Base-by-base conservation (phyloP, 2,797 vertebrate species). In the Argya squamiceps region DNA sequence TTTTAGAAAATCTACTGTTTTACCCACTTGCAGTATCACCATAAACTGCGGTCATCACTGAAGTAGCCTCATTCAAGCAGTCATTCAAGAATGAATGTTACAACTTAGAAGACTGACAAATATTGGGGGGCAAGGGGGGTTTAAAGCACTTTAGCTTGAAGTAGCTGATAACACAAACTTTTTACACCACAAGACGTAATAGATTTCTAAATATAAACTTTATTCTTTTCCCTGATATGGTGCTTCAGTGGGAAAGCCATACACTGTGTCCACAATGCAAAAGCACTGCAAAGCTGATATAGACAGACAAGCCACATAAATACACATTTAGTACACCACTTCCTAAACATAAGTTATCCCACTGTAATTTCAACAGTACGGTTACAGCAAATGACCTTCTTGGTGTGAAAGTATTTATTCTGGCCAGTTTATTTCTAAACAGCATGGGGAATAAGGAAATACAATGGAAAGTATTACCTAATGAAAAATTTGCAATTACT, bases 1-100 rank as follows among this genome's bases (percentile, higher is more conserved):
- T 92, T 88, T 76, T 52, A 81, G 23, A 65, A 68, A 71, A 82
- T 82, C 20, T 84, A 67, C 39, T n/a, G 5, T 17, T 91, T 81
- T 81, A n/a, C 27, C 32, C 76, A 46, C 65, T 92, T 69, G 58
- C 47, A 88, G 24, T 49, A 69, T 23, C 76, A 77, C n/a, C 46
- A 53, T 23, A 84, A 91, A 83, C 43, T 34, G 27, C 32, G 47
- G 47, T 27, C 24, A 92, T 82, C 53, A 12, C 55, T 84, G 34
- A 74, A 92, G 39, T 10, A 76, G 55, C 22, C n/a, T 85, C 43
- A 39, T 26, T 69, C 37, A 92, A 80, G 50, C 10, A 70, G 47
- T 58, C 62, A 79, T 29, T 74, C 41, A 58, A 65, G 58, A 83
- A 56, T 41, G 10, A 80, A 44, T 36, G 10, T n/a, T 71, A 43